Percentiles rank a stretch among this genome's conserved stretches.
phyloP scores from a whole-genome alignment of 2,113 vertebrate species.

The Speoplatyrhinus poulsoni region DNA sequence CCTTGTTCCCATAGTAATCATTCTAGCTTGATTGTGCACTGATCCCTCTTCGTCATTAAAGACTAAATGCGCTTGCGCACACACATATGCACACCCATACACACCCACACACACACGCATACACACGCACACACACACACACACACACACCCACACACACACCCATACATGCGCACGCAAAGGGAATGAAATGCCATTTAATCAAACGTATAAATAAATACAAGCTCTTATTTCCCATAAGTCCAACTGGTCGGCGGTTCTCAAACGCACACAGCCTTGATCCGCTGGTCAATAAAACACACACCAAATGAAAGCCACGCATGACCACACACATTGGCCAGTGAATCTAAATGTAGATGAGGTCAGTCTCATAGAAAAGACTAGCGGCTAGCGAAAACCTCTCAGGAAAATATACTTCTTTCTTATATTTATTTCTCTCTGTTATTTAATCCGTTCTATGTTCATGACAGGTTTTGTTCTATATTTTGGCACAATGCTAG shows the following conservation, averaged over 20 bases:
- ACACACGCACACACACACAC: constrained; percentile 29
- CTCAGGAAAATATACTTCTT: constrained; percentile 60
- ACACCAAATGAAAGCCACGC: constrained; percentile 52
- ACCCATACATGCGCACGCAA: constrained; percentile 43
- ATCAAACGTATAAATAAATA: constrained; percentile 75
- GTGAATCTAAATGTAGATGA: constrained; percentile 73
- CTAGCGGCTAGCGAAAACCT: constrained; percentile 62
- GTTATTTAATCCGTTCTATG: background rate
- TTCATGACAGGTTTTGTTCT: constrained; percentile 8
- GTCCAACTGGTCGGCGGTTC: constrained; percentile 69
- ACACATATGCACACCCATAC: constrained; percentile 25
- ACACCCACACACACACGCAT: constrained; percentile 35
- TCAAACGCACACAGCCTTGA: constrained; percentile 52
- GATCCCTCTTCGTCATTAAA: constrained; percentile 77
- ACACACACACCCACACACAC: constrained; percentile 28
- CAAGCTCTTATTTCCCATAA: constrained; percentile 73
- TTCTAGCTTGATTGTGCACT: constrained; percentile 66
- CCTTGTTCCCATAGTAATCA: constrained; percentile 72
- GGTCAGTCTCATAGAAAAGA: constrained; percentile 53
- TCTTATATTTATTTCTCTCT: constrained; percentile 33
- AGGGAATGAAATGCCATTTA: constrained; percentile 72
- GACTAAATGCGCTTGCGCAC: constrained; percentile 41
- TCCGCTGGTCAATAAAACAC: constrained; percentile 67
- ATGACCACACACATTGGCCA: constrained; percentile 65
- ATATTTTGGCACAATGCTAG: too few species aligned